These are phyloP conservation scores for Drosophila subobscura DNA, from an alignment of 1,140 invertebrate species.

Conservation along the genomic window DNA sequence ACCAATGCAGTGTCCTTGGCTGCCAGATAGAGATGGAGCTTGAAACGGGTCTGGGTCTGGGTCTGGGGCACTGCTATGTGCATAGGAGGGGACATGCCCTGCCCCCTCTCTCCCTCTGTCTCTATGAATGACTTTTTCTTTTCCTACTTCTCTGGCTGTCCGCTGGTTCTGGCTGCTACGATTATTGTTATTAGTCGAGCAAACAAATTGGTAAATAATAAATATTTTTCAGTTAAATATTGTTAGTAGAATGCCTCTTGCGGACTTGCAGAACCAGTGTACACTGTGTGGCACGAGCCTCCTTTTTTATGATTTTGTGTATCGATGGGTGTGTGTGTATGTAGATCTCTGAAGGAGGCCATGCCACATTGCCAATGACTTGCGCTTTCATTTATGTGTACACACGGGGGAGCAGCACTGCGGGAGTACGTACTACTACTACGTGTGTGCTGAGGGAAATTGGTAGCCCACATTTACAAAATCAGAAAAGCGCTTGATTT, in stretches of 20 bases:
- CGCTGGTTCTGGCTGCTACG: slow-evolving; percentile 62
- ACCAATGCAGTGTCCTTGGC: slow-evolving; percentile 75
- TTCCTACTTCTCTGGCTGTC: slow-evolving; percentile 29
- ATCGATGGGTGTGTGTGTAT: slow-evolving; percentile 49
- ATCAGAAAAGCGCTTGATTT: slow-evolving; percentile 83
- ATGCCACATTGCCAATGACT: slow-evolving; percentile 77
- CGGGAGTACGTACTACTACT: not conserved
- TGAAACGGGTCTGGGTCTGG: slow-evolving; percentile 17
- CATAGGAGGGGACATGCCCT: slow-evolving; percentile 21
- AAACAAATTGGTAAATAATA: slow-evolving; percentile 84
- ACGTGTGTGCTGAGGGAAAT: slow-evolving; percentile 75
- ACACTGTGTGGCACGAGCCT: slow-evolving; percentile 56
- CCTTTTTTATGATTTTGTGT: slow-evolving; percentile 39
- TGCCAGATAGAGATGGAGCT: slow-evolving; percentile 9
- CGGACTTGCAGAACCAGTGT: slow-evolving; percentile 56
- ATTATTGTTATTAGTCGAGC: slow-evolving; percentile 83
- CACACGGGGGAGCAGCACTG: slow-evolving; percentile 15
- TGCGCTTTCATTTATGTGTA: slow-evolving; percentile 76
- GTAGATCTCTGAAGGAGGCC: slow-evolving; percentile 72
- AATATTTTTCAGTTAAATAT: slow-evolving; percentile 84
- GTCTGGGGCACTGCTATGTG: slow-evolving; percentile 21
- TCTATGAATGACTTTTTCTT: slow-evolving; percentile 68
- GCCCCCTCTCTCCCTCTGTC: not conserved
- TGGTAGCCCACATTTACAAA: slow-evolving; percentile 83
- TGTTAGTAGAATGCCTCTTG: slow-evolving; percentile 81